Percentiles rank a stretch among this genome's conserved stretches.
phyloP scores from a whole-genome alignment of 2,888 invertebrate genomes.

The Steinernema scapterisci region DNA sequence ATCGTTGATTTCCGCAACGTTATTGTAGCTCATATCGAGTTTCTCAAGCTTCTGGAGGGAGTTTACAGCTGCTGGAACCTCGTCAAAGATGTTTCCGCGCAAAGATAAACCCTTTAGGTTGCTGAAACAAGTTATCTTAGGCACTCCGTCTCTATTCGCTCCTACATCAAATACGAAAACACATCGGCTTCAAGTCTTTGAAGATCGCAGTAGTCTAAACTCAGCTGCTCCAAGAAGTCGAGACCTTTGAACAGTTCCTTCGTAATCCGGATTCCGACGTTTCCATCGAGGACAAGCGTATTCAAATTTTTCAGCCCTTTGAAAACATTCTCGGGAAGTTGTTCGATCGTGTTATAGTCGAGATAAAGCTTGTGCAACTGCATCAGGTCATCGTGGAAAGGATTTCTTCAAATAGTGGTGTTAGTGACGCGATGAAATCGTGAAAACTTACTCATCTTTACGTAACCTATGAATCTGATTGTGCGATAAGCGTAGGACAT shows the following conservation, averaged over 20 bases:
- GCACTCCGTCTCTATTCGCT: no score
- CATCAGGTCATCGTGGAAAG: slow-evolving; percentile 48
- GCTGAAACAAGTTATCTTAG: slow-evolving; percentile 41
- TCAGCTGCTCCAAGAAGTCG: slow-evolving; percentile 49
- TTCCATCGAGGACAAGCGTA: slow-evolving; percentile 50
- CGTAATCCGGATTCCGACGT: slow-evolving; percentile 34
- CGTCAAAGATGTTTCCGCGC: slow-evolving; percentile 46
- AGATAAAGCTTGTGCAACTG: slow-evolving; percentile 45
- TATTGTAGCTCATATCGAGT: slow-evolving; percentile 50
- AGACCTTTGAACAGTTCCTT: slow-evolving; percentile 41
- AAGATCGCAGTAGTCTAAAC: slow-evolving; percentile 51
- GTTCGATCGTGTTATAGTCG: slow-evolving; percentile 39
- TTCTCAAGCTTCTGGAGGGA: slow-evolving; percentile 40
- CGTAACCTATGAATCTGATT: slow-evolving; percentile 31
- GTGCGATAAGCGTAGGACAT: slow-evolving; percentile 36
- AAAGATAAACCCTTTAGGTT: slow-evolving; percentile 52
- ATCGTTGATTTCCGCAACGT: slow-evolving; percentile 43
- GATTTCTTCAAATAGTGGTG: slow-evolving; percentile 38
- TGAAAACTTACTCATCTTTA: neutral
- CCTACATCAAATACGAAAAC: slow-evolving; percentile 43
- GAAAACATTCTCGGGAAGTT: slow-evolving; percentile 40
- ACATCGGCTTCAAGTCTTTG: slow-evolving; percentile 45
- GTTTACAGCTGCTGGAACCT: slow-evolving; percentile 51
- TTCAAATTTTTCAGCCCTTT: slow-evolving; percentile 41
- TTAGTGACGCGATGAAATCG: neutral